Conservation (phyloP, 2,113 vertebrate species). For the Channa maculata region DNA sequence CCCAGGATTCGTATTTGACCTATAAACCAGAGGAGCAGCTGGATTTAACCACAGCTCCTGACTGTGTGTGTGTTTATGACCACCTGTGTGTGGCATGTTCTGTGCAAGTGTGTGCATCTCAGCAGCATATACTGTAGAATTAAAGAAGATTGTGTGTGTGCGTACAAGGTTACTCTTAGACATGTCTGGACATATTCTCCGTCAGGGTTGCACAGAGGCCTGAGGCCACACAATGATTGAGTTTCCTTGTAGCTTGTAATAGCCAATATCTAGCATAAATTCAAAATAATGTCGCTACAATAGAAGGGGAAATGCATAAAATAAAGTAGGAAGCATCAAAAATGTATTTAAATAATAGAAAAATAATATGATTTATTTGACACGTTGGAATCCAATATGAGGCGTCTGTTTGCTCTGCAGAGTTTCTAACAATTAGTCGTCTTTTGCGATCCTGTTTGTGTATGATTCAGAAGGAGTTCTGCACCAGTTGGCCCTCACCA, state of each 20-base stretch:
- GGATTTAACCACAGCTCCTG: constrained; percentile 18
- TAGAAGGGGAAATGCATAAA: neutral
- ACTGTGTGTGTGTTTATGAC: neutral
- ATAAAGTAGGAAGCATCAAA: no score
- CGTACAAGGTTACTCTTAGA: constrained; percentile 28
- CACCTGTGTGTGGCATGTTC: neutral
- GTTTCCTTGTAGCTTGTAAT: neutral
- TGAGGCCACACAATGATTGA: constrained; percentile 23
- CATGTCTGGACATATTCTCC: constrained; percentile 75
- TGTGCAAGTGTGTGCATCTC: constrained; percentile 10
- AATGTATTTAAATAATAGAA: no score
- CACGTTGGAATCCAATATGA: no score
- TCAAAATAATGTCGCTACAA: neutral
- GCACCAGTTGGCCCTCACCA: neutral
- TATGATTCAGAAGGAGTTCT: no score
- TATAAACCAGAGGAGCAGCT: constrained; percentile 54
- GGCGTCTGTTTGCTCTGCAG: neutral
- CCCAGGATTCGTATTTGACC: constrained; percentile 42
- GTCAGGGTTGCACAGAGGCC: constrained; percentile 14
- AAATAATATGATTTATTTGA: no score
- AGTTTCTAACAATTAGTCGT: neutral
- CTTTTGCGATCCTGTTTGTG: neutral
- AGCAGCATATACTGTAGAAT: neutral
- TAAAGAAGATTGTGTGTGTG: neutral
- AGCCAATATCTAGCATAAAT: neutral